Conservation (phyloP, 2,113 vertebrate species). For the Paradisaea rubra region DNA sequence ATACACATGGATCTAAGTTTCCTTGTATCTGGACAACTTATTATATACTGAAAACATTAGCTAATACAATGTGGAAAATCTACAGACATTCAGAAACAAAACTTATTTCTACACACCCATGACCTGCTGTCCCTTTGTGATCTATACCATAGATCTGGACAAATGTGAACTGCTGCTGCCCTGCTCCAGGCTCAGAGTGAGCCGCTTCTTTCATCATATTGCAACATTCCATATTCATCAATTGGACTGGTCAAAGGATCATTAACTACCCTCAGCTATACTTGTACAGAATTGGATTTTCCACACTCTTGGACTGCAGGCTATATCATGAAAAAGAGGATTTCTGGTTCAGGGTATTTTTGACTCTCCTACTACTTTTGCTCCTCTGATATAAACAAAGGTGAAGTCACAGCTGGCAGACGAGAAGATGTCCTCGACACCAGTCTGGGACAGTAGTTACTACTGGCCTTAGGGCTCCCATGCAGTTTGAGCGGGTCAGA, state of each 20-base stretch:
- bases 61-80: neutral
- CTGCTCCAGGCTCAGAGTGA: slow-evolving; percentile 36
- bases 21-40: neutral
- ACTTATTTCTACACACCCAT: neutral
- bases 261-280: slow-evolving; percentile 42
- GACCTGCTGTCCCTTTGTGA: neutral
- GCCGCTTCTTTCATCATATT: neutral
- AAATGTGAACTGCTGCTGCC: slow-evolving; percentile 27
- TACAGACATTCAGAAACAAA: neutral
- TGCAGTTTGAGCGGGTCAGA: neutral
- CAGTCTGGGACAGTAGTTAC: neutral
- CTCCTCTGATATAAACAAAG: neutral
- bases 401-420: neutral
- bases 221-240: neutral
- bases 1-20: neutral
- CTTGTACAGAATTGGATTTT: slow-evolving; percentile 55
- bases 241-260: slow-evolving; percentile 8
- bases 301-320: slow-evolving; percentile 22
- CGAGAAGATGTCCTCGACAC: neutral
- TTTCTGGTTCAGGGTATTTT: slow-evolving; percentile 8
- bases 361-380: neutral
- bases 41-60: neutral
- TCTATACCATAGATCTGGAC: slow-evolving; percentile 27
- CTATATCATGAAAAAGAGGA: neutral
- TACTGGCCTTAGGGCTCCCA: neutral